These are phyloP conservation scores for Poecilobothrus nobilitatus DNA, from an alignment of 2,888 invertebrate genomes.

Conservation along the genomic window DNA sequence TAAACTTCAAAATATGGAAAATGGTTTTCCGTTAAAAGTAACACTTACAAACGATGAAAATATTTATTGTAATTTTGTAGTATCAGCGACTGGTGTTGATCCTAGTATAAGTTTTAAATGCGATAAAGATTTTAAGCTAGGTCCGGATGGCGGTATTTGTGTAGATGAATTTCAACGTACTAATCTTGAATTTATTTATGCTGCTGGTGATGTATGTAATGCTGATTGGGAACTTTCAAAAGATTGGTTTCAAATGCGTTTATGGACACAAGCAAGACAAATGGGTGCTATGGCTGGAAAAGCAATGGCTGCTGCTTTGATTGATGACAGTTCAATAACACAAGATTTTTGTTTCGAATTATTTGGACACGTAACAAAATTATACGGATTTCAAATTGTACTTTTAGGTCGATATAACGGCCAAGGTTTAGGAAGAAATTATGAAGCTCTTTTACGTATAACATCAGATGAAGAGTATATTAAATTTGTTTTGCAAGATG, in stretches of 20 bases:
- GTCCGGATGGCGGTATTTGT: slow-evolving; percentile 70
- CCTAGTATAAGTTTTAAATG: slow-evolving; percentile 56
- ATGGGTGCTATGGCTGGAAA: slow-evolving; percentile 94
- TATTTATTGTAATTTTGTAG: slow-evolving; percentile 77
- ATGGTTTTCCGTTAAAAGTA: slow-evolving; percentile 62
- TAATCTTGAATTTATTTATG: slow-evolving; percentile 68
- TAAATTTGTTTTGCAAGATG: slow-evolving; percentile 78
- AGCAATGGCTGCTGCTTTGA: slow-evolving; percentile 57
- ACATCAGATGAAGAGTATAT: slow-evolving; percentile 75
- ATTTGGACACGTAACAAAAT: slow-evolving; percentile 90
- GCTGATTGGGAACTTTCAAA: slow-evolving; percentile 67
- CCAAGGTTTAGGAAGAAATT: slow-evolving; percentile 69
- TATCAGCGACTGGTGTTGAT: slow-evolving; percentile 91
- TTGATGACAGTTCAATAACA: slow-evolving; percentile 54
- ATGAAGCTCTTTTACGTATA: slow-evolving; percentile 76
- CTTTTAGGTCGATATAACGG: slow-evolving; percentile 89
- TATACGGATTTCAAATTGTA: slow-evolving; percentile 90
- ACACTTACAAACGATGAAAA: slow-evolving; percentile 62
- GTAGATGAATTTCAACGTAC: slow-evolving; percentile 85
- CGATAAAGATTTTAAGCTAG: slow-evolving; percentile 47
- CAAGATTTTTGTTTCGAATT: slow-evolving; percentile 97
- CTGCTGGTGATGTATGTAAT: slow-evolving; percentile 90
- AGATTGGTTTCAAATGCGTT: slow-evolving; percentile 89
- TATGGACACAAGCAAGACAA: slow-evolving; percentile 97
- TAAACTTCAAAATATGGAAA: slow-evolving; percentile 27